phyloP scores from a whole-genome alignment of 37 sponge, comb jelly and placozoan species.

The Crambe crambe region DNA sequence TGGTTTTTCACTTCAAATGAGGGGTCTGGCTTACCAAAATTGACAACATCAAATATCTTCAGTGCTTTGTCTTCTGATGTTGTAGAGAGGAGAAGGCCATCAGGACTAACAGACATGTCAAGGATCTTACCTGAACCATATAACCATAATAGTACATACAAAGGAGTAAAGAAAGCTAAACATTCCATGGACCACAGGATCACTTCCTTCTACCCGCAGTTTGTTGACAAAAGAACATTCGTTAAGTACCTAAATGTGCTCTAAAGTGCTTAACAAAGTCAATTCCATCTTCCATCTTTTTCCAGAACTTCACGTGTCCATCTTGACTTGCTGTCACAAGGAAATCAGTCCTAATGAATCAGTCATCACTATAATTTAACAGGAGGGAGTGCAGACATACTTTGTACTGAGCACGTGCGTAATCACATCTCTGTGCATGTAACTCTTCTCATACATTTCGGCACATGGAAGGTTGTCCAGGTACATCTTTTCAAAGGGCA shows the following conservation, averaged over 20 bases:
- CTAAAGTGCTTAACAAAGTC: conserved; percentile 98
- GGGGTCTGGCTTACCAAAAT: conserved; percentile 93
- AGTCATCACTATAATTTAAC: background rate
- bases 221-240: too few relatives aligned
- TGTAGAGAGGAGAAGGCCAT: conserved; percentile 83
- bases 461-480: conserved; percentile 85
- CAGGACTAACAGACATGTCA: conserved; percentile 68
- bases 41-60: conserved; percentile 95
- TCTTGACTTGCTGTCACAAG: conserved; percentile 88
- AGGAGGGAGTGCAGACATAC: conserved; percentile 36
- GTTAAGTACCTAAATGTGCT: conserved; percentile 78
- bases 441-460: conserved; percentile 91
- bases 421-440: conserved; percentile 93
- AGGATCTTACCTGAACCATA: conserved; percentile 64
- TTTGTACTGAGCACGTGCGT: conserved; percentile 72
- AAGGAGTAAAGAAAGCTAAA: background rate
- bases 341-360: conserved; percentile 75
- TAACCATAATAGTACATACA: background rate
- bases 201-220: too few relatives aligned
- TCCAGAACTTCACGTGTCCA: conserved; percentile 99
- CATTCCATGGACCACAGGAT: too few relatives aligned
- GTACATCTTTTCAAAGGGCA: conserved; percentile 73
- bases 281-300: conserved; percentile 85
- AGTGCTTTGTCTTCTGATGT: conserved; percentile 86
- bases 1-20: too few relatives aligned